Evolutionary conservation across 2,888 invertebrate species (phyloP), one percentile per base, ranked within the genome.

Genomic region (Cacoxenus indagator): DNA sequence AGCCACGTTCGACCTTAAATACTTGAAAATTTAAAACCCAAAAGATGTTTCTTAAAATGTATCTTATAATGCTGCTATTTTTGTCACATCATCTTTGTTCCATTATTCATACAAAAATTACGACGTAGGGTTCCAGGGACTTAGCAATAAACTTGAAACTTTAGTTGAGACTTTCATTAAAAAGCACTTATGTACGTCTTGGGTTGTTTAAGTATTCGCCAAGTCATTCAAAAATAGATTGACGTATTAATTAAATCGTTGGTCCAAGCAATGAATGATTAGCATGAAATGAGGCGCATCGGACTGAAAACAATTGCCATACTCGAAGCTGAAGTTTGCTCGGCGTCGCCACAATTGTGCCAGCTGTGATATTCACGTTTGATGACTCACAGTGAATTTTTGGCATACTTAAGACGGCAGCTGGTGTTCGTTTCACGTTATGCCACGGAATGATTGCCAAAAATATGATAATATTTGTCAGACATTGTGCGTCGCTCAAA

Each of bases 191-290:
- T 46, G n/a, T 46, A 14, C 2, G 54, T 54, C 54, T 17, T 54
- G 54, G 5, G 11, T 6, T 2, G 1, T 54, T 54, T 54, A 26
- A 54, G 24, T 26, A 54, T 54, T 54, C 24, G 54, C 14, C 26
- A 3, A 19, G 54, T 54, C 54, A 54, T 54, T 22, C 46, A 17
- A 19, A 22, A 22, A 54, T 24, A 14, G 54, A 54, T 24, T 54
- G 54, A 54, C 54, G 54, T 24, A 54, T 54, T 54, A 22, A 54
- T 54, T 54, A 54, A 54, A 54, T 22, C 11, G 5, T 37, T 11
- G 9, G 37, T 14, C 8, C 9, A 37, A 5, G 55, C 67, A 48
- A 37, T 37, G 37, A 37, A 2, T 37, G 37, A 37, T 11, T 11
- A 2, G 8, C 9, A 14, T 37, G 9, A 37, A 37, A 14, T 37